phyloP scores from a whole-genome alignment of 2,797 vertebrate species.

The Xenopus petersii region DNA sequence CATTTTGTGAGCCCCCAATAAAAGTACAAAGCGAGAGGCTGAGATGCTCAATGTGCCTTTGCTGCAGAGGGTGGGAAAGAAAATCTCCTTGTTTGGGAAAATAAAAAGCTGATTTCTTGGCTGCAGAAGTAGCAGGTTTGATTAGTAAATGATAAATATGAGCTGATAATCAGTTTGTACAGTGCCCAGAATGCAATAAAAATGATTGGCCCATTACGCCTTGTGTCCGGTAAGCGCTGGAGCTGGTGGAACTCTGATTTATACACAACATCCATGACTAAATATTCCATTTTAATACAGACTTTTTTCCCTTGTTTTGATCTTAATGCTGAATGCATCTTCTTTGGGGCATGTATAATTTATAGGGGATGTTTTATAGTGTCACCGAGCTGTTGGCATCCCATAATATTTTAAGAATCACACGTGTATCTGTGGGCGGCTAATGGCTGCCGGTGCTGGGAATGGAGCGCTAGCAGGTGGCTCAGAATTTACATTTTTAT shows the following conservation, averaged over 20 bases:
- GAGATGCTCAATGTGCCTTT: too few species aligned
- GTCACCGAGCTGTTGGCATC: constrained; percentile 70
- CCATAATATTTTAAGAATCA: constrained; percentile 70
- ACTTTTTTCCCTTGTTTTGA: constrained; percentile 13
- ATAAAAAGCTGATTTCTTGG: background rate
- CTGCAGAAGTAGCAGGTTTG: background rate
- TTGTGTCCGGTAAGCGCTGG: constrained; percentile 10
- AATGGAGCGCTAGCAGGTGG: constrained; percentile 68
- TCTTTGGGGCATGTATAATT: constrained; percentile 65
- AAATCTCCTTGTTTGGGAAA: background rate
- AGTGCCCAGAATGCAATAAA: constrained; percentile 13
- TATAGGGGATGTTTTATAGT: constrained; percentile 69
- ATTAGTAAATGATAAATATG: constrained; percentile 12
- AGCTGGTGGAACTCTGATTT: constrained; percentile 16
- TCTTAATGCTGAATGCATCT: constrained; percentile 52
- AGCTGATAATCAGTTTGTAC: constrained; percentile 21
- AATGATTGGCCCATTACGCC: constrained; percentile 25
- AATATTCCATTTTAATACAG: constrained; percentile 31
- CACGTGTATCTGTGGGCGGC: constrained; percentile 67
- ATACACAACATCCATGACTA: constrained; percentile 7
- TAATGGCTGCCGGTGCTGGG: constrained; percentile 66
- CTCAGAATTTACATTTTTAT: constrained; percentile 75
- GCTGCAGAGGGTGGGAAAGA: too few species aligned
- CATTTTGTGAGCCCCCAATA: too few species aligned
- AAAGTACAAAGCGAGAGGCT: too few species aligned